Conservation (phyloP, 1,140 invertebrate species). For the Panulirus ornatus region DNA sequence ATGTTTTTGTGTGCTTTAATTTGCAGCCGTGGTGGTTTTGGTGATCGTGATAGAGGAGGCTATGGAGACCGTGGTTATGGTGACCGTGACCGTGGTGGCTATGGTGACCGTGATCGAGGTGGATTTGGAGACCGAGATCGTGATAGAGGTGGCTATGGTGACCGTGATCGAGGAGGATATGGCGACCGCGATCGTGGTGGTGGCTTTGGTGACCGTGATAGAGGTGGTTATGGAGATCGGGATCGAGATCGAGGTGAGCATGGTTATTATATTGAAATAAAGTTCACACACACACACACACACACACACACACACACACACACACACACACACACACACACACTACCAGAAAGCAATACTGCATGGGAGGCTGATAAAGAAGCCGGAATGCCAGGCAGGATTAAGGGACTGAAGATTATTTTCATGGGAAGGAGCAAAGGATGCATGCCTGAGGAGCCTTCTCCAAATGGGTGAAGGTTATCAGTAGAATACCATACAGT, state of each 20-base stretch:
- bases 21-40: conserved; percentile 27
- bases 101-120: conserved; percentile 32
- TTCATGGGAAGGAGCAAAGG: too few relatives aligned
- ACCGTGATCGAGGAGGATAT: conserved; percentile 36
- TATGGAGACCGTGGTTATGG: conserved; percentile 28
- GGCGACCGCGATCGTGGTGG: conserved; percentile 5
- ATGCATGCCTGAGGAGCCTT: too few relatives aligned
- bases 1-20: neutral
- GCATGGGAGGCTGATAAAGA: too few relatives aligned
- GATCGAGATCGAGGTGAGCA: conserved; percentile 2
- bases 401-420: too few relatives aligned
- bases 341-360: too few relatives aligned
- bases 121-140: conserved; percentile 53
- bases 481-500: too few relatives aligned
- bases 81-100: conserved; percentile 16
- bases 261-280: too few relatives aligned
- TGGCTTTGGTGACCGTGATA: neutral
- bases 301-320: too few relatives aligned
- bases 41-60: conserved; percentile 33
- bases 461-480: too few relatives aligned
- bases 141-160: conserved; percentile 43
- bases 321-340: too few relatives aligned
- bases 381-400: too few relatives aligned
- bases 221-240: conserved; percentile 8
- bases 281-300: too few relatives aligned